Evolutionary conservation across 2,888 invertebrate genomes (phyloP).

Genomic region (Dascillus cervinus): DNA sequence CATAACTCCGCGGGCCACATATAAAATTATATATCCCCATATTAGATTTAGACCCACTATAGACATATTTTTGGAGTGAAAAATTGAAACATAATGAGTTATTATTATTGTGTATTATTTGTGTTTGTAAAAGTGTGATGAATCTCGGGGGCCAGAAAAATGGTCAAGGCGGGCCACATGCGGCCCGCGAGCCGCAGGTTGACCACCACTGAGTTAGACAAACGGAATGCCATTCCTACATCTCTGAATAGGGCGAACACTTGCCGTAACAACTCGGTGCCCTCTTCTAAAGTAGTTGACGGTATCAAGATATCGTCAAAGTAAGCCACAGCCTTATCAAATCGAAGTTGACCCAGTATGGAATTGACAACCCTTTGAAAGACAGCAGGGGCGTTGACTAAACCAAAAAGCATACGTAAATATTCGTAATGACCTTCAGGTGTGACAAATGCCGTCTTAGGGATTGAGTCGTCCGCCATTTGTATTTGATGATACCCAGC

Average conservation of each 20-base stretch:
- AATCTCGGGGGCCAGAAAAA: too few relatives aligned
- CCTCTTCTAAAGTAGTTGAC: slow-evolving; percentile 14
- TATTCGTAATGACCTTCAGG: slow-evolving; percentile 31
- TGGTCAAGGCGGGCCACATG: too few relatives aligned
- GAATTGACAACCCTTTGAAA: slow-evolving; percentile 27
- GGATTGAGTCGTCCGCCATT: slow-evolving; percentile 18
- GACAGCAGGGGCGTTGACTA: slow-evolving; percentile 29
- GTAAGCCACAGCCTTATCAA: slow-evolving; percentile 15
- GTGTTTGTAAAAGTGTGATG: too few relatives aligned
- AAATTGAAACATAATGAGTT: too few relatives aligned
- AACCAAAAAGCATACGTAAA: slow-evolving; percentile 30
- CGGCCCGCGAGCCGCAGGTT: too few relatives aligned
- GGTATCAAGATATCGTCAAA: slow-evolving; percentile 24
- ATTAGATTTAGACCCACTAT: too few relatives aligned
- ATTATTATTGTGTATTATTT: too few relatives aligned
- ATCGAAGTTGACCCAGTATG: slow-evolving; percentile 9
- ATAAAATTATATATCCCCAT: too few relatives aligned
- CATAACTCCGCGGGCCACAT: too few relatives aligned
- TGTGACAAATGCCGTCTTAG: slow-evolving; percentile 27
- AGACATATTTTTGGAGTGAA: too few relatives aligned
- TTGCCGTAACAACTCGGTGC: slow-evolving; percentile 1
- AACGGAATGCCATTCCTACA: slow-evolving; percentile 6
- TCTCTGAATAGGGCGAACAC: slow-evolving; percentile 3
- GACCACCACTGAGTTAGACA: too few relatives aligned
- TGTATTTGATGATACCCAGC: slow-evolving; percentile 26